Percentiles rank a stretch among this genome's conserved stretches.
phyloP scores from a whole-genome alignment of 1,140 invertebrate genomes.

The Leptonema lineaticorne region DNA sequence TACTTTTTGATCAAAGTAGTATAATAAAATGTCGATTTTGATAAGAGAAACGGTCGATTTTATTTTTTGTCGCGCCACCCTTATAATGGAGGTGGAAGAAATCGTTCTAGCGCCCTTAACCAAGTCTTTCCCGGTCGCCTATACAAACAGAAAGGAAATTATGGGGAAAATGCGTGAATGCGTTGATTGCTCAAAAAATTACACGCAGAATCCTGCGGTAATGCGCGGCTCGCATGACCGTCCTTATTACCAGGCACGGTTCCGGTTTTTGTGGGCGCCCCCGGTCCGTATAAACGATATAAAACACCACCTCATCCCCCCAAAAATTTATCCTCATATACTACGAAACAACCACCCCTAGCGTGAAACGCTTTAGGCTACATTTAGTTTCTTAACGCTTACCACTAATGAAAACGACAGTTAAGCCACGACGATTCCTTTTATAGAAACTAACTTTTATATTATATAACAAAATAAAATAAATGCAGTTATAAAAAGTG shows the following conservation, averaged over 20 bases:
- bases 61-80: no score
- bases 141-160: conserved; percentile 34
- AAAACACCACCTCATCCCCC: no score
- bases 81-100: no score
- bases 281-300: conserved; percentile 1
- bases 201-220: conserved; percentile 36
- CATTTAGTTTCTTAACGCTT: conserved; percentile 18
- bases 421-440: not conserved
- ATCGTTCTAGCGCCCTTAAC: not conserved
- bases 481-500: not conserved
- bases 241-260: conserved; percentile 23
- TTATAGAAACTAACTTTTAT: not conserved
- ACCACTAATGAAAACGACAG: conserved; percentile 15
- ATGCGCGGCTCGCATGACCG: conserved; percentile 39
- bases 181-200: conserved; percentile 37
- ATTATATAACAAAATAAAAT: not conserved
- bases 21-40: no score
- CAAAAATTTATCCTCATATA: no score
- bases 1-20: no score
- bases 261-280: not conserved
- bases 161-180: conserved; percentile 41
- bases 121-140: not conserved
- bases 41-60: no score
- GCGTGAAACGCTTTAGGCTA: conserved; percentile 9
- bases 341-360: not conserved